Conservation (phyloP, 2,113 vertebrate genomes). For the Manacus vitellinus region DNA sequence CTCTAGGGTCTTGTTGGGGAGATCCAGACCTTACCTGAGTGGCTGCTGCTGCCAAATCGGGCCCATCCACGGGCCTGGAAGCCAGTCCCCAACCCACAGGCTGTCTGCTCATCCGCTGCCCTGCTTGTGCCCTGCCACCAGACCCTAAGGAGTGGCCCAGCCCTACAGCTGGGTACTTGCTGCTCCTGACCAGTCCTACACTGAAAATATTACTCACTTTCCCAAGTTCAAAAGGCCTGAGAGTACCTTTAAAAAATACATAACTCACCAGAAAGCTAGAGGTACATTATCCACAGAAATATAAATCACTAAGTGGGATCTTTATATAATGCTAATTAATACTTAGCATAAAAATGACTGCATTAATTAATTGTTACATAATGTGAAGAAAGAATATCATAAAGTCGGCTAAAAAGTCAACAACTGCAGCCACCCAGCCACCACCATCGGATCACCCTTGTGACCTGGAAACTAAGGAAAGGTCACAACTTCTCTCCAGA, state of each 20-base stretch:
- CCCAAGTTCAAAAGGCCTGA: neutral
- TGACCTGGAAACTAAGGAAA: neutral
- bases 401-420: neutral
- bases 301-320: neutral
- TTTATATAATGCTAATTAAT: neutral
- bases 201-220: fast-evolving
- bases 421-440: neutral
- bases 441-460: neutral
- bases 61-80: fast-evolving
- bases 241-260: neutral
- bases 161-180: no score
- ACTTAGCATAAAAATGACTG: neutral
- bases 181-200: neutral
- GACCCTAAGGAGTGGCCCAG: neutral
- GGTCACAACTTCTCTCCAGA: neutral
- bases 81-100: fast-evolving
- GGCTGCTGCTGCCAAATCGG: fast-evolving
- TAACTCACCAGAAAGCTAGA: neutral
- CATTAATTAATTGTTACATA: neutral
- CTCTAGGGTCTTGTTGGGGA: neutral
- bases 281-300: neutral
- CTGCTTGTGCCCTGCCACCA: no score
- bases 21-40: neutral
- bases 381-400: neutral
- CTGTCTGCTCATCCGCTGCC: no score